These are phyloP conservation scores for Zaprionus gabonicus DNA, from an alignment of 1,140 invertebrate species.

Conservation along the genomic window DNA sequence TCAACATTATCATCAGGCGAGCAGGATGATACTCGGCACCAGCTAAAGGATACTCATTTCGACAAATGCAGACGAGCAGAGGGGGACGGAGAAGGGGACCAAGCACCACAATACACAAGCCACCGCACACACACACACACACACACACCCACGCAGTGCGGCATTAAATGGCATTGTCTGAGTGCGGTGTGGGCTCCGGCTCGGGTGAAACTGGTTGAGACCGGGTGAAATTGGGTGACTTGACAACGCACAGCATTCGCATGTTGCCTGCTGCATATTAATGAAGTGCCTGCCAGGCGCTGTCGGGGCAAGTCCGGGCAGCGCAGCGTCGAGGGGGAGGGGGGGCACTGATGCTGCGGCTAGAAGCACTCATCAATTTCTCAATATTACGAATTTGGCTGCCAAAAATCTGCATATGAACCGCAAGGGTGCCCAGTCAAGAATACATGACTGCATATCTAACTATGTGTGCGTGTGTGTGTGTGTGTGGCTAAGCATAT, in stretches of 20 bases:
- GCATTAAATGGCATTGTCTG: conserved; percentile 39
- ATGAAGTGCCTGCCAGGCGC: conserved; percentile 65
- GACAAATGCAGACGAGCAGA: conserved; percentile 67
- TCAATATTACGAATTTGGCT: conserved; percentile 66
- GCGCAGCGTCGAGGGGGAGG: not conserved
- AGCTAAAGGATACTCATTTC: conserved; percentile 71
- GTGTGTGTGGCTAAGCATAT: not conserved
- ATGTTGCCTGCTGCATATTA: conserved; percentile 79
- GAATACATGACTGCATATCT: not conserved
- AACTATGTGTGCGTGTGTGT: not conserved
- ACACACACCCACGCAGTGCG: conserved; percentile 29
- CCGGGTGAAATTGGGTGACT: conserved; percentile 24
- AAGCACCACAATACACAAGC: conserved; percentile 10
- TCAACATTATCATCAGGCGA: conserved; percentile 77
- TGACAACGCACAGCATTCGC: conserved; percentile 54
- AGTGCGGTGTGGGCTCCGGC: conserved; percentile 3
- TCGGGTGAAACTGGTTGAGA: conserved; percentile 18
- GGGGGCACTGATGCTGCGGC: conserved; percentile 1
- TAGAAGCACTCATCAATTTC: conserved; percentile 70
- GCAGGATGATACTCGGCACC: conserved; percentile 61
- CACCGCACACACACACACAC: conserved; percentile 26
- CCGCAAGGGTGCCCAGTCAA: conserved; percentile 24
- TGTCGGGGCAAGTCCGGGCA: not conserved
- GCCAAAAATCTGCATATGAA: conserved; percentile 68
- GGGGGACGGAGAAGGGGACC: conserved; percentile 9